These are phyloP conservation scores for Epiblema foenella DNA, from an alignment of 2,888 invertebrate species.

Conservation along the genomic window DNA sequence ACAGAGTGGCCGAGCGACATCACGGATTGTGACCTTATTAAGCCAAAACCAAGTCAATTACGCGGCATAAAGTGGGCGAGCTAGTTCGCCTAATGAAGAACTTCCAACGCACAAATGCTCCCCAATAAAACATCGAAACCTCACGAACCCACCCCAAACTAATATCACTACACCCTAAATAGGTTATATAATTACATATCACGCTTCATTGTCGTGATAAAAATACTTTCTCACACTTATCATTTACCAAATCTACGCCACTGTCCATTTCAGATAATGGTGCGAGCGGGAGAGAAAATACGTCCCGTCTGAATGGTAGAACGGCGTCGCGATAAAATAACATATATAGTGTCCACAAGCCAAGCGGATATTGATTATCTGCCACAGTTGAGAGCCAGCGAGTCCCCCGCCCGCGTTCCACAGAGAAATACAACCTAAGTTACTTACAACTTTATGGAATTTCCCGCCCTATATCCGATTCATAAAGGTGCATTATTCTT, in stretches of 20 bases:
- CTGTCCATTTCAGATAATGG: constrained; percentile 85
- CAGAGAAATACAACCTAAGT: constrained; percentile 64
- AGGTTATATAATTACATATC: constrained; percentile 83
- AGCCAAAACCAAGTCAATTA: constrained; percentile 65
- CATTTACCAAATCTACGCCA: constrained; percentile 85
- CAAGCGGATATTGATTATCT: constrained; percentile 86
- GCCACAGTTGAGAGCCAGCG: constrained; percentile 84
- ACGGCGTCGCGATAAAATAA: constrained; percentile 75
- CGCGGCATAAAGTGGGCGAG: constrained; percentile 54
- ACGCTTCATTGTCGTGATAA: constrained; percentile 84
- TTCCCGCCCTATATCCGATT: constrained; percentile 63
- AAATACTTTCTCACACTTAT: constrained; percentile 85
- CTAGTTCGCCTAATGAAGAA: constrained; percentile 60
- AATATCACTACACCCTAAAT: constrained; percentile 74
- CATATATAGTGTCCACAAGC: constrained; percentile 86
- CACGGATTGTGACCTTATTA: constrained; percentile 47
- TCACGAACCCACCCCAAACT: constrained; percentile 55
- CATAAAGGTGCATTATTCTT: constrained; percentile 65
- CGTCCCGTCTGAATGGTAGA: constrained; percentile 55
- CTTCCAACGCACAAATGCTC: constrained; percentile 68
- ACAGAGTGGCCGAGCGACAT: constrained; percentile 23
- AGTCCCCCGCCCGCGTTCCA: constrained; percentile 66
- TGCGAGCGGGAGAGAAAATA: constrained; percentile 68
- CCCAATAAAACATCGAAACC: constrained; percentile 69
- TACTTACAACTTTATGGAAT: constrained; percentile 49